phyloP scores from a whole-genome alignment of 2,797 vertebrate genomes.

The Phaenicophaeus curvirostris region DNA sequence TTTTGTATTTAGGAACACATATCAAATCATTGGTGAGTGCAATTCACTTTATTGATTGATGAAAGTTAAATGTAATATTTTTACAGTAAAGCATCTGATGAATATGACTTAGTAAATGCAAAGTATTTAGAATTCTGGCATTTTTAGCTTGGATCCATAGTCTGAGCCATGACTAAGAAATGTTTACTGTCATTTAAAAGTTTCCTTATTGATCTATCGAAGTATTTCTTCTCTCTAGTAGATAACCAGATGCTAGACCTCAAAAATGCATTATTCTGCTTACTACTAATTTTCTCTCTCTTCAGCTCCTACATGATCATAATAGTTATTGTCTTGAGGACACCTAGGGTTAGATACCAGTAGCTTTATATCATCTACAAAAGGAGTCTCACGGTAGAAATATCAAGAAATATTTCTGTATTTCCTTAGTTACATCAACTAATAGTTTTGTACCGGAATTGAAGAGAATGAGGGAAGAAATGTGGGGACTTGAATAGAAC shows the following conservation, averaged over 20 bases:
- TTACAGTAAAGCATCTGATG: background rate
- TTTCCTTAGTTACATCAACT: background rate
- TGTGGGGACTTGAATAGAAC: background rate
- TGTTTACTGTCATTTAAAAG: background rate
- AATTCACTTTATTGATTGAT: constrained; percentile 10
- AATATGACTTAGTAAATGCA: background rate
- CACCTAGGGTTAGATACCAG: background rate
- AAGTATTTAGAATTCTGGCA: background rate
- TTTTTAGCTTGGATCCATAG: background rate
- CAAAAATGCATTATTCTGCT: background rate
- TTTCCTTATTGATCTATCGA: background rate
- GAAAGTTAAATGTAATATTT: constrained; percentile 14
- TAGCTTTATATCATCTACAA: background rate
- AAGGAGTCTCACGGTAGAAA: background rate
- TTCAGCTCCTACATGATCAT: background rate
- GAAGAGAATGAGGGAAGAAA: background rate
- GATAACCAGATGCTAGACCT: background rate
- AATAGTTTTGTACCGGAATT: background rate
- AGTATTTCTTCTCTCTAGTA: constrained; percentile 23
- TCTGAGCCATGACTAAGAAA: background rate
- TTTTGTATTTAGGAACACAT: constrained; percentile 12
- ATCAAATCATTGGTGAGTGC: constrained; percentile 17
- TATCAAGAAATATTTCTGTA: background rate
- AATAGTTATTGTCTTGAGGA: background rate
- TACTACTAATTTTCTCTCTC: background rate